Percentiles rank a stretch among this genome's conserved stretches.
Evolutionary conservation across 2,113 vertebrate species (phyloP).

Genomic region (Pterocles gutturalis): DNA sequence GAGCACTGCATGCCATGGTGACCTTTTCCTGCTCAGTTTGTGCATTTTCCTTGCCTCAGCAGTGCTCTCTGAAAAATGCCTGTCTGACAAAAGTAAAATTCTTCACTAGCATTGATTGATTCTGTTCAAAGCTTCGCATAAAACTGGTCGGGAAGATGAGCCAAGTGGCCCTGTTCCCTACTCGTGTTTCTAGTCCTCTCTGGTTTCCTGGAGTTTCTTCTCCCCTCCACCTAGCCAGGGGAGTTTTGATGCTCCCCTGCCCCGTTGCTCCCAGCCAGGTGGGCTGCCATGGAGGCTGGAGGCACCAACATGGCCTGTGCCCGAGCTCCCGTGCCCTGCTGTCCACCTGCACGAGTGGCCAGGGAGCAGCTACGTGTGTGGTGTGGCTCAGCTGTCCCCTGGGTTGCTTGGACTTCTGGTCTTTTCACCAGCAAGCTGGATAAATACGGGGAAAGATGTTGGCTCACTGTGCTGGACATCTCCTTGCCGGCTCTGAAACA

Average conservation of each 20-base stretch:
- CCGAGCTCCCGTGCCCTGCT: fast-evolving
- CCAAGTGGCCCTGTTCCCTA: background rate
- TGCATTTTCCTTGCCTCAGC: background rate
- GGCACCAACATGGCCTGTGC: fast-evolving
- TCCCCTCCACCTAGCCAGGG: no score
- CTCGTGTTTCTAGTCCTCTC: background rate
- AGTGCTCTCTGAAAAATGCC: background rate
- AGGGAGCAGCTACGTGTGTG: background rate
- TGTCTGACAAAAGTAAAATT: background rate
- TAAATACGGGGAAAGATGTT: background rate
- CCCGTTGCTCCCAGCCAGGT: fast-evolving
- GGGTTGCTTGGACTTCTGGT: background rate
- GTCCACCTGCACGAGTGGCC: no score
- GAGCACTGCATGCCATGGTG: fast-evolving
- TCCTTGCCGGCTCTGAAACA: background rate
- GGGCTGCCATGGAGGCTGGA: background rate
- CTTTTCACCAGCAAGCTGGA: background rate
- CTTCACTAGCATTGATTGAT: background rate
- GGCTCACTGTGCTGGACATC: fast-evolving
- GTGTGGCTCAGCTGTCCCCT: background rate
- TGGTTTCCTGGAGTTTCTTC: background rate
- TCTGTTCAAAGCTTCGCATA: background rate
- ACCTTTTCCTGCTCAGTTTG: background rate
- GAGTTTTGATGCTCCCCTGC: background rate
- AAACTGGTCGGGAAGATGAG: background rate